Conservation (phyloP, 1,140 invertebrate genomes). For the Nomia melanderi region DNA sequence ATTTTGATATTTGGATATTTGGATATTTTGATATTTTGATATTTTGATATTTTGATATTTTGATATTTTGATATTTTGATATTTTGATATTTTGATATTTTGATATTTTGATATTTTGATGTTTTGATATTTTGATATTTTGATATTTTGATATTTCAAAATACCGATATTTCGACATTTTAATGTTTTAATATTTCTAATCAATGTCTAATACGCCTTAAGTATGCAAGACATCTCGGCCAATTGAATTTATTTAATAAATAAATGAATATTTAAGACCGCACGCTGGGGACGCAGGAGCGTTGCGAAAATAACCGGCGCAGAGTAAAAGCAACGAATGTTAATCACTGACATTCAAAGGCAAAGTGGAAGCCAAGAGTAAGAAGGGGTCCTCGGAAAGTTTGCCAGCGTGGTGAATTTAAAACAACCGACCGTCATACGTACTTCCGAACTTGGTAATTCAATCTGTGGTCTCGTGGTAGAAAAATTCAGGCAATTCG, state of each 20-base stretch:
- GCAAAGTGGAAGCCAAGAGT: constrained; percentile 22
- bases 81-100: too few species aligned
- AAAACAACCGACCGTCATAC: constrained; percentile 37
- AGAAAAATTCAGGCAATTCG: constrained; percentile 48
- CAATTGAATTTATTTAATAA: background rate
- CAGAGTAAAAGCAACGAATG: constrained; percentile 32
- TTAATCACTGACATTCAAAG: constrained; percentile 60
- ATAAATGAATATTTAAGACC: background rate
- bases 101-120: too few species aligned
- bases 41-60: too few species aligned
- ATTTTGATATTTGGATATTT: too few species aligned
- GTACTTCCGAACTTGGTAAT: constrained; percentile 47
- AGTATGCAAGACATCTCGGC: background rate
- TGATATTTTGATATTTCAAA: too few species aligned
- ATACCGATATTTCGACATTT: too few species aligned
- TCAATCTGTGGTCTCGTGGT: constrained; percentile 41
- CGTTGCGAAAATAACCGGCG: background rate
- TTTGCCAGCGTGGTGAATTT: constrained; percentile 40
- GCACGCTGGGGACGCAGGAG: background rate
- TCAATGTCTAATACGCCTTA: too few species aligned
- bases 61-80: too few species aligned
- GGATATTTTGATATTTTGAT: too few species aligned
- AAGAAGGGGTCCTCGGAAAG: constrained; percentile 17
- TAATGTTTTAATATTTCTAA: too few species aligned
- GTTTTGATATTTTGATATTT: too few species aligned